Percentiles rank a stretch among this genome's conserved stretches.
Conservation (phyloP, 2,888 invertebrate genomes). For the Leucoma salicis region DNA sequence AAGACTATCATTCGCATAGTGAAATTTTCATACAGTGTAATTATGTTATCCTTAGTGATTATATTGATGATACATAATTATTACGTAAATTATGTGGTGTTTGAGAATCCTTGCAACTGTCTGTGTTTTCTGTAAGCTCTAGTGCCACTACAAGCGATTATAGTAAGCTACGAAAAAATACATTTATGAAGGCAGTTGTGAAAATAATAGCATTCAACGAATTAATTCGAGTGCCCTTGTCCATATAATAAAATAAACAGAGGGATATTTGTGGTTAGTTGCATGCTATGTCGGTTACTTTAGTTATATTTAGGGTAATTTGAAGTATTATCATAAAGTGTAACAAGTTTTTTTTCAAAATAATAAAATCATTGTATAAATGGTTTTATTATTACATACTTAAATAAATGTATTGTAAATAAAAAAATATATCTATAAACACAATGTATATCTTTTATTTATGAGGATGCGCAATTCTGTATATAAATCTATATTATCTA, state of each 20-base stretch:
- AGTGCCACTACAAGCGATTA: constrained; percentile 5
- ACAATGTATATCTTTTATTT: no score
- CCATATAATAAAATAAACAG: neutral
- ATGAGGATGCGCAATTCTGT: no score
- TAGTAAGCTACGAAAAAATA: neutral
- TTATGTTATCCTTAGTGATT: neutral
- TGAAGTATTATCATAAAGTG: no score
- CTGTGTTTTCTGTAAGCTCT: neutral
- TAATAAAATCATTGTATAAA: no score
- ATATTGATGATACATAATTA: neutral
- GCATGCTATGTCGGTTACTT: no score
- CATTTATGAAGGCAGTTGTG: neutral
- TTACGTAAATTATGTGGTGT: constrained; percentile 4
- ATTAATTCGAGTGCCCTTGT: neutral
- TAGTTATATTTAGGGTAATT: no score
- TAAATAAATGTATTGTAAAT: no score
- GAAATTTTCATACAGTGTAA: neutral
- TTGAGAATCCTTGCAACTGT: constrained; percentile 11
- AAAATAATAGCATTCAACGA: neutral
- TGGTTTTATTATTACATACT: no score
- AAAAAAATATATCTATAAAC: no score
- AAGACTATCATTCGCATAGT: neutral
- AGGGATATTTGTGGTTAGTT: neutral
- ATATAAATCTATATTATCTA: no score
- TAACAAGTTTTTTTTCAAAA: no score